Conservation (phyloP, 2,113 vertebrate genomes). For the Calonectris borealis region DNA sequence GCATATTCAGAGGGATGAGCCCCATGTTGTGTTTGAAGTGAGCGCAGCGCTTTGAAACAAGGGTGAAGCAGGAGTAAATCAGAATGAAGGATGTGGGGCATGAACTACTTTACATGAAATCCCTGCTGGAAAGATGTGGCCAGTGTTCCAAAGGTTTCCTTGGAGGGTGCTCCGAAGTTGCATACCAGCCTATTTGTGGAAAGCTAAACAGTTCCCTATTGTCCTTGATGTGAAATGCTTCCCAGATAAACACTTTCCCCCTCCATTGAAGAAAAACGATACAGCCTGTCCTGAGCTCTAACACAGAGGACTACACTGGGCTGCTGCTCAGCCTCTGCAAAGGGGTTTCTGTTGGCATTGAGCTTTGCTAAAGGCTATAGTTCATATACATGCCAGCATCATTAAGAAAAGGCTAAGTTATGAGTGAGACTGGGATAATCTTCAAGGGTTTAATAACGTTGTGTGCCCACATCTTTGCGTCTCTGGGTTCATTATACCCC, state of each 20-base stretch:
- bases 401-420: neutral
- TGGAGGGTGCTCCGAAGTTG: neutral
- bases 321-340: neutral
- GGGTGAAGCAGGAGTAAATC: conserved; percentile 29
- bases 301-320: neutral
- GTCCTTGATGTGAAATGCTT: conserved; percentile 10
- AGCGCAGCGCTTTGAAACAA: neutral
- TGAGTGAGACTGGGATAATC: neutral
- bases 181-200: conserved; percentile 36
- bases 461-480: neutral
- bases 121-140: neutral
- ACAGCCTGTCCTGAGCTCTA: neutral
- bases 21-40: neutral
- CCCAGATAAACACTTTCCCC: conserved; percentile 47
- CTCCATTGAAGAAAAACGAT: conserved; percentile 17
- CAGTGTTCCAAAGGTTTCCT: neutral
- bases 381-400: neutral
- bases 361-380: neutral
- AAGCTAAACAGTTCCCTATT: conserved; percentile 51
- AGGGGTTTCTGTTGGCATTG: neutral
- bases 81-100: conserved; percentile 15
- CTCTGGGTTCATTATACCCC: neutral
- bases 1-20: neutral
- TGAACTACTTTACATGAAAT: conserved; percentile 24
- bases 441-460: neutral